These are phyloP conservation scores for Himalopsyche kuldschensis DNA, from an alignment of 2,888 invertebrate species.

Conservation along the genomic window DNA sequence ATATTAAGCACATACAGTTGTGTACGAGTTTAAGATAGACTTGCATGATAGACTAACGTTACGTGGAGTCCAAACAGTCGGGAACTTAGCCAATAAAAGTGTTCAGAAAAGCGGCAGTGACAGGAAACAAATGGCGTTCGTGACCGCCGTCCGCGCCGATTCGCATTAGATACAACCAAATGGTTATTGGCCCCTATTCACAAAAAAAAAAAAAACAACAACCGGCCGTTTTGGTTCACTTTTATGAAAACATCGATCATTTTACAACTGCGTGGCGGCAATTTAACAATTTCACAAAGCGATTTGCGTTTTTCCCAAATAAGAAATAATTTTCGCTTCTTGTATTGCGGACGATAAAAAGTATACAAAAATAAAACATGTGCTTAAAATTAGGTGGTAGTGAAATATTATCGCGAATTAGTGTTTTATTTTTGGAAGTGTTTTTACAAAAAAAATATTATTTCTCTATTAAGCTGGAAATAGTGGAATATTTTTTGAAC, in stretches of 20 bases:
- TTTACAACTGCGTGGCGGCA: not conserved
- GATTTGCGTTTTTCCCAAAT: not conserved
- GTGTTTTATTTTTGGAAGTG: no score
- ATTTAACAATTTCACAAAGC: not conserved
- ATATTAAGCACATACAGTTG: not conserved
- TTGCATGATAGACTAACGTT: not conserved
- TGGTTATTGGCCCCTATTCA: constrained; percentile 16
- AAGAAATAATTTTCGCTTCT: not conserved
- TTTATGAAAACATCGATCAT: not conserved
- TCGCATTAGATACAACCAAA: constrained; percentile 34
- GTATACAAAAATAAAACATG: not conserved
- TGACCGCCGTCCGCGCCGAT: constrained; percentile 32
- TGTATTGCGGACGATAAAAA: not conserved
- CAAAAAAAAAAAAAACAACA: constrained; percentile 13
- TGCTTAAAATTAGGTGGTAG: no score
- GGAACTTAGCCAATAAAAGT: not conserved
- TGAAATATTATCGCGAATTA: no score
- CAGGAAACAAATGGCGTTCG: constrained; percentile 36
- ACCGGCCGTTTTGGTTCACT: not conserved
- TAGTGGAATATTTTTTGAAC: no score
- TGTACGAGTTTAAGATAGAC: not conserved
- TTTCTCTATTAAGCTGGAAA: no score
- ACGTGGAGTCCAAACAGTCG: not conserved
- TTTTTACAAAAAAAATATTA: no score
- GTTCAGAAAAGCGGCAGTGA: constrained; percentile 14